These are phyloP conservation scores for Periplaneta americana DNA, from an alignment of 1,140 invertebrate species.

Conservation along the genomic window DNA sequence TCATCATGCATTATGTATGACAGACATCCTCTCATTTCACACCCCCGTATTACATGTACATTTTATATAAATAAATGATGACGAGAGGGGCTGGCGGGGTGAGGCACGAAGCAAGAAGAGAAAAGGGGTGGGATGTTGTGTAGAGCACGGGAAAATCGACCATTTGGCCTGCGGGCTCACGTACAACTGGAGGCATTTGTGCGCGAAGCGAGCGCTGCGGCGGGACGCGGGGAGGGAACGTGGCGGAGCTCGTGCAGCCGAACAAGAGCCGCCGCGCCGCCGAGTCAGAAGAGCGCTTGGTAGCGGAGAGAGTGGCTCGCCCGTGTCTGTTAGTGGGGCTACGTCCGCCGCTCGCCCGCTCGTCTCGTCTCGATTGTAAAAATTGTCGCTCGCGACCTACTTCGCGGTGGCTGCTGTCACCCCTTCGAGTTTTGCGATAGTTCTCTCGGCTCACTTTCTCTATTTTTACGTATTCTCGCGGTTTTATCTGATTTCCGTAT, in stretches of 20 bases:
- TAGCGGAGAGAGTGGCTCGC: not conserved
- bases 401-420: not conserved
- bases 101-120: not conserved
- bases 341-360: not conserved
- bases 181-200: not conserved
- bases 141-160: slow-evolving; percentile 21
- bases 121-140: not conserved
- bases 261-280: slow-evolving; percentile 10
- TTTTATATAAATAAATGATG: slow-evolving; percentile 27
- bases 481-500: not conserved
- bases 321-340: not conserved
- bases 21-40: slow-evolving; percentile 24
- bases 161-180: slow-evolving; percentile 12
- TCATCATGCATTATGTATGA: slow-evolving; percentile 24
- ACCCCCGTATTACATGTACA: slow-evolving; percentile 25
- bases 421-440: not conserved
- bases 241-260: slow-evolving; percentile 10
- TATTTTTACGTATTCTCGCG: not conserved
- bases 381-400: not conserved
- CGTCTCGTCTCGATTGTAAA: not conserved
- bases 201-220: slow-evolving; percentile 23
- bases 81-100: slow-evolving; percentile 3
- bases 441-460: not conserved
- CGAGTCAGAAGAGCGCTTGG: slow-evolving; percentile 21
- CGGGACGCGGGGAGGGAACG: slow-evolving; percentile 25